These are phyloP conservation scores for Cephalopachus bancanus DNA, from an alignment of 2,797 vertebrate species.

Conservation along the genomic window DNA sequence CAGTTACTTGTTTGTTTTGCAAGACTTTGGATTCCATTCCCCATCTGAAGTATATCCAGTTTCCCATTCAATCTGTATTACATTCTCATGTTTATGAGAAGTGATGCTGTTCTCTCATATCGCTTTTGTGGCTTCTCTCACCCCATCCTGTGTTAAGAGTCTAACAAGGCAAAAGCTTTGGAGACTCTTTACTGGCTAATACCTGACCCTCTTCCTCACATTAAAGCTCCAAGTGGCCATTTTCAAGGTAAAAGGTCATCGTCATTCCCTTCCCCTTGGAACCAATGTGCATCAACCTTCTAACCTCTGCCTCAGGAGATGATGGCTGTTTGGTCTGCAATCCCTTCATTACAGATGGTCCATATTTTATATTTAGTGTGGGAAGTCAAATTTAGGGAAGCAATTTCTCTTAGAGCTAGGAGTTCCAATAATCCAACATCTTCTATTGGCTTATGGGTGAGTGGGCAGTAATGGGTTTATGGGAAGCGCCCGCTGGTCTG, in stretches of 20 bases:
- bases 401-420: constrained; percentile 95
- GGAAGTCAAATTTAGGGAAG: constrained; percentile 93
- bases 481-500: constrained; percentile 84
- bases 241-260: constrained; percentile 92
- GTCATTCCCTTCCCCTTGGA: constrained; percentile 86
- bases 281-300: constrained; percentile 87
- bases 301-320: constrained; percentile 89
- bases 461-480: constrained; percentile 89
- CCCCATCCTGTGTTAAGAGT: constrained; percentile 78
- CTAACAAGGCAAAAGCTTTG: constrained; percentile 86
- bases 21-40: constrained; percentile 79
- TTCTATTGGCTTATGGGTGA: constrained; percentile 89
- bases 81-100: constrained; percentile 83
- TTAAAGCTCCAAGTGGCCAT: constrained; percentile 90
- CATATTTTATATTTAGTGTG: constrained; percentile 96
- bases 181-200: constrained; percentile 89
- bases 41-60: constrained; percentile 82
- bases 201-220: constrained; percentile 87
- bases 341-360: constrained; percentile 92
- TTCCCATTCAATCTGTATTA: constrained; percentile 84
- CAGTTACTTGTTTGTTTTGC: constrained; percentile 38
- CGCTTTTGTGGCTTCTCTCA: constrained; percentile 80
- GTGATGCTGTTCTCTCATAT: constrained; percentile 83
- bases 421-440: constrained; percentile 90
- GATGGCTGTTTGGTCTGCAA: constrained; percentile 88